Evolutionary conservation across 1,140 invertebrate genomes (phyloP), one percentile per base, ranked within the genome.

Genomic region (Drosophila albomicans): DNA sequence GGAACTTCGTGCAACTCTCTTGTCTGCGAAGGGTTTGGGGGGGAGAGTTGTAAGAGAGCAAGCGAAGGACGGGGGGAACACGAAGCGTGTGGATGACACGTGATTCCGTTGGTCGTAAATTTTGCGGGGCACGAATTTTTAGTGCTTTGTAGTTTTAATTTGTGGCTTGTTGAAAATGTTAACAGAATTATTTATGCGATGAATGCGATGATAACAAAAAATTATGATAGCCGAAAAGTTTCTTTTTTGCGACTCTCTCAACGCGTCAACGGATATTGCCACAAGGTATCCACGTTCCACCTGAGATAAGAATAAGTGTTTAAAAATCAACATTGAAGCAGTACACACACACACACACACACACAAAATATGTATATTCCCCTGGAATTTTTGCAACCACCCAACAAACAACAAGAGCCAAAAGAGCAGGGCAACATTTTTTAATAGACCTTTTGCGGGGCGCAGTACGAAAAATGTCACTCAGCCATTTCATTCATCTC

Each of bases 61-160:
- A 38, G 38, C 16, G 64, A 54, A 30, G 48, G 45, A 41, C 10
- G 16, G 38, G 45, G 48, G 52, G 64, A 72, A 64, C 48, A 48
- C 71, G 68, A 63, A 72, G 67, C 89, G 89, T 86, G 89, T 91
- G 89, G 90, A 90, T 84, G 90, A 86, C 89, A 91, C 89, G 89
- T 91, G 89, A 91, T 91, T 90, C 87, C 89, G 89, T 58, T 76
- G 81, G 56, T 91, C 88, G 84, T 91, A 91, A 91, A 91, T 91
- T 85, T 88, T 71, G 20, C 73, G 45, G 28, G 13, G 68, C 74
- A 45, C 51, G 63, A 75, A 68, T 84, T 90, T 88, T 86, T 91
- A 91, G 81, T 91, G 84, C 76, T 91, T 89, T 91, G 85, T 91
- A 91, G 88, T 91, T 91, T 91, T 88, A 91, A 91, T 91, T 91